Evolutionary conservation across 2,888 invertebrate genomes (phyloP).

Genomic region (Amblyjoppa proteus): DNA sequence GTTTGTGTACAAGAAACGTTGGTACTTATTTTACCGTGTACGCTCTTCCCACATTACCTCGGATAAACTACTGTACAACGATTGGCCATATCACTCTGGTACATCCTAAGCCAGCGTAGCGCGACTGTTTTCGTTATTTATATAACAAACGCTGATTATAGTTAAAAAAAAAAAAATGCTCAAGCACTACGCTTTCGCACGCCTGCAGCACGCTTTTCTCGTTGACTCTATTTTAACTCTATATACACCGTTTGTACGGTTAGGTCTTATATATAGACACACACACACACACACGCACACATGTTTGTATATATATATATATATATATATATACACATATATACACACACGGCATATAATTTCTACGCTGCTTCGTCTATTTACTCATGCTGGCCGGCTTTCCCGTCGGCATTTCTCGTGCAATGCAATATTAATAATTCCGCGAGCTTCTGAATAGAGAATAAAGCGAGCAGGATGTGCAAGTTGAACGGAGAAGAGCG

Average conservation of each 20-base stretch:
- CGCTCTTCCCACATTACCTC: no score
- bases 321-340: not conserved
- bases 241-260: not conserved
- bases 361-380: slow-evolving; percentile 40
- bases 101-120: not conserved
- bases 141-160: not conserved
- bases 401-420: slow-evolving; percentile 47
- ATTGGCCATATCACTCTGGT: no score
- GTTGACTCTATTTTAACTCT: not conserved
- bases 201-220: not conserved
- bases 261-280: not conserved
- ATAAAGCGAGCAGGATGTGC: slow-evolving; percentile 69
- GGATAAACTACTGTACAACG: no score
- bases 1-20: no score
- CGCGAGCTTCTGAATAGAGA: slow-evolving; percentile 74
- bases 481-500: slow-evolving; percentile 12
- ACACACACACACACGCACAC: no score
- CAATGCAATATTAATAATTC: slow-evolving; percentile 79
- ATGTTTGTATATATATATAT: not conserved
- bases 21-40: no score
- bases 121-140: not conserved
- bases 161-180: not conserved
- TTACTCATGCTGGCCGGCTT: slow-evolving; percentile 35
- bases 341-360: slow-evolving; percentile 15
- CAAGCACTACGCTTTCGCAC: not conserved